Evolutionary conservation across 2,797 vertebrate genomes (phyloP).

Genomic region (Neomorphus geoffroyi): DNA sequence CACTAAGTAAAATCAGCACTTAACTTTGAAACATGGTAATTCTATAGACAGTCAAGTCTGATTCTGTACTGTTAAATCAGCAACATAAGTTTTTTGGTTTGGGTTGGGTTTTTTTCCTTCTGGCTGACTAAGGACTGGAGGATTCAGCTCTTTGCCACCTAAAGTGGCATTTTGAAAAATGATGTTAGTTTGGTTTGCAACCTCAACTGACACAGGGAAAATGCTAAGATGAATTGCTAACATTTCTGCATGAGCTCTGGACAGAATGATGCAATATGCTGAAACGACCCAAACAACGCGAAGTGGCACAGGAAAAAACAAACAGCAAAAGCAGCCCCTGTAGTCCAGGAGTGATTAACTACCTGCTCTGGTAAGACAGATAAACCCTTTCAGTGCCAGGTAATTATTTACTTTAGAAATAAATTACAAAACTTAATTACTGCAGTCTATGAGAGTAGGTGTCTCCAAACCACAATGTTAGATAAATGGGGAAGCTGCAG

Average conservation of each 20-base stretch:
- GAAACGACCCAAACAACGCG: neutral
- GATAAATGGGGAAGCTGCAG: neutral
- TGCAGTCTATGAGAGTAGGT: neutral
- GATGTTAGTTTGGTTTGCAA: constrained; percentile 5
- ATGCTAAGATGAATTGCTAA: constrained; percentile 52
- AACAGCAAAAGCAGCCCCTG: neutral
- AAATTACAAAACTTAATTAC: neutral
- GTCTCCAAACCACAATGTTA: neutral
- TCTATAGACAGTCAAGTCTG: neutral
- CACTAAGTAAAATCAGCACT: neutral
- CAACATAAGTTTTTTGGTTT: neutral
- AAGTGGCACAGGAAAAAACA: neutral
- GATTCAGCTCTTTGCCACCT: constrained; percentile 2
- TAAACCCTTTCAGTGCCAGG: neutral
- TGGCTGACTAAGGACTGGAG: neutral
- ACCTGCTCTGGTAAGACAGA: neutral
- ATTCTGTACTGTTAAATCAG: neutral
- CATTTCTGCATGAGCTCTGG: constrained; percentile 31
- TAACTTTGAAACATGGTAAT: neutral
- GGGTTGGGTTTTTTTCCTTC: neutral
- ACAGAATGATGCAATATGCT: constrained; percentile 26
- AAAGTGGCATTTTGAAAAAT: constrained; percentile 65
- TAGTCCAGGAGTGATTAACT: neutral
- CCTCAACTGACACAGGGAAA: constrained; percentile 28
- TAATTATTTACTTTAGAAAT: neutral